Evolutionary conservation across 35 echinoderm and acorn worm genomes (phyloP).

Genomic region (Anneissia japonica): DNA sequence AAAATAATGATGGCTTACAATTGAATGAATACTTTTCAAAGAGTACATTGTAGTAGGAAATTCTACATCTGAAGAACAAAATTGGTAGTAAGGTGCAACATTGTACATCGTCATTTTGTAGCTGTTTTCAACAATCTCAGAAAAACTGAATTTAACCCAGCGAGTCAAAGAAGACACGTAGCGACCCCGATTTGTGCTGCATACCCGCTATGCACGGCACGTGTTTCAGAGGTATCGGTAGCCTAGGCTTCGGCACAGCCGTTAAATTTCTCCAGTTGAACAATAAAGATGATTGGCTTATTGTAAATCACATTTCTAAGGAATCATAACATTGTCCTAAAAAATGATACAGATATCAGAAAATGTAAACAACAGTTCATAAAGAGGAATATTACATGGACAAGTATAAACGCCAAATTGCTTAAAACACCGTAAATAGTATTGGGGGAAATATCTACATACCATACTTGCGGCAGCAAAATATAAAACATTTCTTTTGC

Average conservation of each 20-base stretch:
- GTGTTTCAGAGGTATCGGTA: background rate
- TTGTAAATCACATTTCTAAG: background rate
- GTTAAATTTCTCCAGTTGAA: background rate
- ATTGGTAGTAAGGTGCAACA: constrained; percentile 54
- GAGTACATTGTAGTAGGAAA: constrained; percentile 72
- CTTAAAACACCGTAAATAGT: background rate
- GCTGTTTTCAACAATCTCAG: background rate
- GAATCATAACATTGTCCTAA: background rate
- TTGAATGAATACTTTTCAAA: background rate
- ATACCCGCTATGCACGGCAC: background rate
- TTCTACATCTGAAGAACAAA: constrained; percentile 33
- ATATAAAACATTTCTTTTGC: background rate
- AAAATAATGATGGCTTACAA: background rate
- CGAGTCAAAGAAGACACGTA: background rate
- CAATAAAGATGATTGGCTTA: background rate
- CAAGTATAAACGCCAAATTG: background rate
- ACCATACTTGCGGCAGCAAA: no score
- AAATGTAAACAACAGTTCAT: background rate
- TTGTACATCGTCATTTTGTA: constrained; percentile 49
- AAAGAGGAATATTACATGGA: background rate
- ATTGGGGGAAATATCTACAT: no score
- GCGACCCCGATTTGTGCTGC: background rate
- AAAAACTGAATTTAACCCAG: no score
- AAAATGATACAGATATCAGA: background rate
- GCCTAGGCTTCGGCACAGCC: background rate